A percentile compares a stretch with the other conserved stretches of the same genome.
Conservation (phyloP, 2,888 invertebrate species). For the Drosophila dives region DNA sequence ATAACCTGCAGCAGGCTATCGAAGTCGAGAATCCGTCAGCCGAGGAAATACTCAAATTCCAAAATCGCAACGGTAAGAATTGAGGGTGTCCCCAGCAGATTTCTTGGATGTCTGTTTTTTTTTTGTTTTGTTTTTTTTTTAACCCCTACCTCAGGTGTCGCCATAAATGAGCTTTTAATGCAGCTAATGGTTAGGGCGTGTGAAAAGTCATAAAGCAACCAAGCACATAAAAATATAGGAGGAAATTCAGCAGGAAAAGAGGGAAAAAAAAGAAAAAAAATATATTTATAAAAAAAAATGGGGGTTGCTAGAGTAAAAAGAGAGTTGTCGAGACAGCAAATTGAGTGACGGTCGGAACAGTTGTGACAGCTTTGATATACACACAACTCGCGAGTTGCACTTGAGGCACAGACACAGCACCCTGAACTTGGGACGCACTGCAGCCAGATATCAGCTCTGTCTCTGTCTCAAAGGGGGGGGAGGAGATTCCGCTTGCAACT, state of each 20-base stretch:
- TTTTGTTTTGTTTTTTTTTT: neutral
- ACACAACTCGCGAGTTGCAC: slow-evolving; percentile 11
- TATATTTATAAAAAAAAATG: neutral
- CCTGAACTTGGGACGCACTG: slow-evolving; percentile 39
- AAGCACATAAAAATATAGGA: slow-evolving; percentile 48
- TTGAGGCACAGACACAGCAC: slow-evolving; percentile 14
- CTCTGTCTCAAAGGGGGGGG: neutral
- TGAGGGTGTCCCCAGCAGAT: neutral
- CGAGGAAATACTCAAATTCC: slow-evolving; percentile 88
- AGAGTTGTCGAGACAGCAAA: slow-evolving; percentile 40
- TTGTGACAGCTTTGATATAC: slow-evolving; percentile 53
- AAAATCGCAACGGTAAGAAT: slow-evolving; percentile 89
- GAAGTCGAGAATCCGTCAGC: slow-evolving; percentile 91
- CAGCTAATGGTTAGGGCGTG: slow-evolving; percentile 63
- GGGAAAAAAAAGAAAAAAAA: neutral
- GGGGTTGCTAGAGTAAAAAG: slow-evolving; percentile 27
- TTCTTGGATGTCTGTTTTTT: neutral
- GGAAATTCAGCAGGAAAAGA: neutral
- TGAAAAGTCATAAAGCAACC: slow-evolving; percentile 72
- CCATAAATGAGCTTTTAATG: slow-evolving; percentile 74
- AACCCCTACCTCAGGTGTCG: slow-evolving; percentile 55
- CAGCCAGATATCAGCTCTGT: neutral
- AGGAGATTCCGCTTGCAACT: slow-evolving; percentile 2
- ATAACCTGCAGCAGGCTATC: slow-evolving; percentile 91
- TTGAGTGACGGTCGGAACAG: slow-evolving; percentile 36